Percentiles rank a stretch among this genome's conserved stretches.
phyloP scores from a whole-genome alignment of 2,797 vertebrate genomes.

The Sphaeramia orbicularis region DNA sequence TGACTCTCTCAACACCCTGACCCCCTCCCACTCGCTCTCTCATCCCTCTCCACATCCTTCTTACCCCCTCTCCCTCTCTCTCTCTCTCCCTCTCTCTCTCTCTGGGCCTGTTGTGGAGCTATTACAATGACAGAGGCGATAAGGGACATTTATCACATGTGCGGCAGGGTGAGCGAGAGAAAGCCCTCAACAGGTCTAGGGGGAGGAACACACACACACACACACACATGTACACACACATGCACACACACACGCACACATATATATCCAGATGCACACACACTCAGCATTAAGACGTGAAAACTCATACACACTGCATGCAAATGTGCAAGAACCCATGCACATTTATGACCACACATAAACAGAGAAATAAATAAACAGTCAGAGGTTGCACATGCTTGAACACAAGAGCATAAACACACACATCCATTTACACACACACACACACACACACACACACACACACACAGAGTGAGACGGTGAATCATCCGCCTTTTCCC shows the following conservation, averaged over 20 bases:
- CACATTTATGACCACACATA: slow-evolving; percentile 33
- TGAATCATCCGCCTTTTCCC: slow-evolving; percentile 73
- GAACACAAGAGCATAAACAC: slow-evolving; percentile 32
- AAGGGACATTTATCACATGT: slow-evolving; percentile 92
- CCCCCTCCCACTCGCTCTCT: too few relatives aligned
- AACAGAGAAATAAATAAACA: slow-evolving; percentile 56
- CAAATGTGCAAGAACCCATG: slow-evolving; percentile 27
- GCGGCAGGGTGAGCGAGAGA: slow-evolving; percentile 80
- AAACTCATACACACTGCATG: slow-evolving; percentile 23
- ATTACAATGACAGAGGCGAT: slow-evolving; percentile 91
- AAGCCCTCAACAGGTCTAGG: slow-evolving; percentile 85
- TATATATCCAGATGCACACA: slow-evolving; percentile 1
- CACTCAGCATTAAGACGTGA: slow-evolving; percentile 8
- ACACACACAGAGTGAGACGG: slow-evolving; percentile 34
- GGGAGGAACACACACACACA: slow-evolving; percentile 56
- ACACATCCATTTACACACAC: slow-evolving; percentile 17
- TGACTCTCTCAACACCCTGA: too few relatives aligned
- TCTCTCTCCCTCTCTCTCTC: slow-evolving; percentile 42
- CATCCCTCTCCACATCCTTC: slow-evolving; percentile 31
- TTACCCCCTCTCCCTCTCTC: slow-evolving; percentile 20
- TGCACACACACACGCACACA: slow-evolving; percentile 22
- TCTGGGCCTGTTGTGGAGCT: slow-evolving; percentile 85
- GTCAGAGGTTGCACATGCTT: slow-evolving; percentile 37
- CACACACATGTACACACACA: slow-evolving; percentile 21
- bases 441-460: slow-evolving; percentile 24